These are phyloP conservation scores for Drosophila sucinea DNA, from an alignment of 1,140 invertebrate genomes.

Conservation along the genomic window DNA sequence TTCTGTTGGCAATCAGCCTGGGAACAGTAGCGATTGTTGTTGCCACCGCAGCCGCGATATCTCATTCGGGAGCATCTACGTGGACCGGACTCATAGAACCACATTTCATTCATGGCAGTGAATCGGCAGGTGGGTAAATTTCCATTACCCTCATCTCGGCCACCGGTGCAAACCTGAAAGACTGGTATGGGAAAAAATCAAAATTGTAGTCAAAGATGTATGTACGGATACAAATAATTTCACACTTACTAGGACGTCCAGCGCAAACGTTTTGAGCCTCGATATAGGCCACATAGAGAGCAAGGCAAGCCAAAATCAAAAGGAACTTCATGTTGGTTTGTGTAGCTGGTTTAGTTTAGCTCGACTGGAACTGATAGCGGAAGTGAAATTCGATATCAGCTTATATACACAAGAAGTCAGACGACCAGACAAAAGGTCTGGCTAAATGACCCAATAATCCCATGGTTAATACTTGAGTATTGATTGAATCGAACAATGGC, in stretches of 20 bases:
- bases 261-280: slow-evolving; percentile 15
- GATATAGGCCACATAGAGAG: slow-evolving; percentile 9
- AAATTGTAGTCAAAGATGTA: too few relatives aligned
- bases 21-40: slow-evolving; percentile 47
- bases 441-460: too few relatives aligned
- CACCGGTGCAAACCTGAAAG: slow-evolving; percentile 11
- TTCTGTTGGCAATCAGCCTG: slow-evolving; percentile 10
- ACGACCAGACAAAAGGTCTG: background rate
- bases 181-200: background rate
- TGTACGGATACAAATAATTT: too few relatives aligned
- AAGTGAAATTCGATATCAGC: background rate
- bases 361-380: slow-evolving; percentile 16
- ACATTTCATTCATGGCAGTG: slow-evolving; percentile 24
- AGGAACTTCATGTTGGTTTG: slow-evolving; percentile 35
- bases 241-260: slow-evolving; percentile 21
- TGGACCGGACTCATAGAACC: slow-evolving; percentile 21
- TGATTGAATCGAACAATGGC: too few relatives aligned
- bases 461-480: too few relatives aligned
- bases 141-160: slow-evolving; percentile 16
- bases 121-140: slow-evolving; percentile 20
- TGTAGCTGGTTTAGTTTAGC: slow-evolving; percentile 2
- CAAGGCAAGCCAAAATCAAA: slow-evolving; percentile 26
- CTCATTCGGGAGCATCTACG: slow-evolving; percentile 22
- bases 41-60: slow-evolving; percentile 40
- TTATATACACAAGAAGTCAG: slow-evolving; percentile 19